Percentiles rank a stretch among this genome's conserved stretches.
These are phyloP conservation scores for Murina feae DNA, from an alignment of 2,113 vertebrate genomes.

Conservation along the genomic window DNA sequence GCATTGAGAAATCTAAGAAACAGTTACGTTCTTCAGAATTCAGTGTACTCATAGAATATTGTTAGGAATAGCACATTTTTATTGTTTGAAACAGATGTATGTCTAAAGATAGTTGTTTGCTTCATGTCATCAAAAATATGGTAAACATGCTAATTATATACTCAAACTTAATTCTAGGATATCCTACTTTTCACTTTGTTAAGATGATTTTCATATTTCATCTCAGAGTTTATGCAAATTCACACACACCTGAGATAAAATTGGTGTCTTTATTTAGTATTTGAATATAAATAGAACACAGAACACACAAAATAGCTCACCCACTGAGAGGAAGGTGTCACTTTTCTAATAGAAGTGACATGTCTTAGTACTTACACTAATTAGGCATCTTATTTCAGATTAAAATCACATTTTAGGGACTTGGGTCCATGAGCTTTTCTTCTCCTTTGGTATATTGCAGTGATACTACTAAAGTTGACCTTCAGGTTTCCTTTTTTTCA, in stretches of 20 bases:
- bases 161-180: constrained; percentile 49
- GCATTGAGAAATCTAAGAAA: not conserved
- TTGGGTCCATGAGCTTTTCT: not conserved
- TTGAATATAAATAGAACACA: constrained; percentile 57
- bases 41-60: not conserved
- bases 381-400: constrained; percentile 10
- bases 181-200: constrained; percentile 61
- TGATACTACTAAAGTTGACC: not conserved
- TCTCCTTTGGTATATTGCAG: not conserved
- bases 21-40: not conserved
- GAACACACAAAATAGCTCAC: constrained; percentile 16
- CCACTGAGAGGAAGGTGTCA: not conserved
- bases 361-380: not conserved
- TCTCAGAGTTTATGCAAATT: constrained; percentile 48
- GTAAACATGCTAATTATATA: constrained; percentile 66
- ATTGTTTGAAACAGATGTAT: constrained; percentile 56
- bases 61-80: constrained; percentile 34
- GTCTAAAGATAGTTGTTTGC: constrained; percentile 65
- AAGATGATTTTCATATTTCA: constrained; percentile 48
- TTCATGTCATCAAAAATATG: constrained; percentile 51
- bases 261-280: not conserved
- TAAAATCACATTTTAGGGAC: not conserved
- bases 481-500: not conserved
- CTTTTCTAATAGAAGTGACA: not conserved
- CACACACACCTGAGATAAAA: constrained; percentile 53